A percentile compares a stretch with the other conserved stretches of the same genome.
Conservation (phyloP, 2,113 vertebrate species). For the Chiloscyllium plagiosum region DNA sequence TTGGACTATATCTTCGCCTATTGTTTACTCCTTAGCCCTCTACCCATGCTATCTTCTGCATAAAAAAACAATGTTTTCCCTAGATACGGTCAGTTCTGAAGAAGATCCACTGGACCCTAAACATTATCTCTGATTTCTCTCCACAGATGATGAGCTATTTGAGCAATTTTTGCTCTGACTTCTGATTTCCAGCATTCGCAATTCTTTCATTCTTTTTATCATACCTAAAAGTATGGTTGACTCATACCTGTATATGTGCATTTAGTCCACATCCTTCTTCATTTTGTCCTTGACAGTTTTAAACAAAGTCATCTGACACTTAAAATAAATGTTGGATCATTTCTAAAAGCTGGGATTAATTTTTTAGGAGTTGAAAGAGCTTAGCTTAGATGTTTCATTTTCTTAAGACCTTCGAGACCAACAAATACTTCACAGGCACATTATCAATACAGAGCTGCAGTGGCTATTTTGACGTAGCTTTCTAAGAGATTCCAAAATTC, state of each 20-base stretch:
- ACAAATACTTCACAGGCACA: neutral
- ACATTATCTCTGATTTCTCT: no score
- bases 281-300: constrained; percentile 66
- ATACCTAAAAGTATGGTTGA: constrained; percentile 55
- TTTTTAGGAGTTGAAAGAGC: neutral
- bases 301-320: constrained; percentile 67
- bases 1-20: no score
- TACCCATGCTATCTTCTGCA: no score
- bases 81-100: no score
- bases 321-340: constrained; percentile 63
- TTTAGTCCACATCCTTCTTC: constrained; percentile 69
- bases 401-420: constrained; percentile 6
- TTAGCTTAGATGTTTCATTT: neutral
- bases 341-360: constrained; percentile 56
- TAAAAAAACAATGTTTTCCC: no score
- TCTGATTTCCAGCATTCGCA: no score
- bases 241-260: constrained; percentile 62
- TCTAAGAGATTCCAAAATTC: neutral
- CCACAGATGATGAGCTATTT: no score
- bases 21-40: no score
- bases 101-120: no score
- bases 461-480: neutral
- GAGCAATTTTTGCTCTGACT: no score
- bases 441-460: neutral
- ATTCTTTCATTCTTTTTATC: constrained; percentile 41